phyloP scores from a whole-genome alignment of 2,888 invertebrate genomes.

The Drosophila meridionalis region DNA sequence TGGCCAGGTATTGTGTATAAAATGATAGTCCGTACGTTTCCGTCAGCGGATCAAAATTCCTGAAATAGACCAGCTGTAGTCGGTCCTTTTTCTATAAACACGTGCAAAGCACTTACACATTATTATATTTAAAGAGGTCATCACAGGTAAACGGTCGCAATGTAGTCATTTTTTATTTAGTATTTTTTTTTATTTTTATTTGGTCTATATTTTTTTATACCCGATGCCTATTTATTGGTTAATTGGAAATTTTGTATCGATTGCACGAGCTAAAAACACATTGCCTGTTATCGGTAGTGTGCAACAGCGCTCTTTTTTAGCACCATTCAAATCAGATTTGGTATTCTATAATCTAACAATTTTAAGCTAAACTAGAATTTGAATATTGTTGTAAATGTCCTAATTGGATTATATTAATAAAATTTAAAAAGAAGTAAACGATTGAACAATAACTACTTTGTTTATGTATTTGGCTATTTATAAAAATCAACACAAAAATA shows the following conservation, averaged over 20 bases:
- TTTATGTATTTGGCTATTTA: not conserved
- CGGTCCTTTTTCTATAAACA: not conserved
- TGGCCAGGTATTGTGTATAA: constrained; percentile 98
- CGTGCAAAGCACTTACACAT: constrained; percentile 90
- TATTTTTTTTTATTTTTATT: not conserved
- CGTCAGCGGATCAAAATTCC: constrained; percentile 98
- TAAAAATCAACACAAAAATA: not conserved
- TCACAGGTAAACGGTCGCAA: constrained; percentile 96
- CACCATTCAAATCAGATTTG: not conserved
- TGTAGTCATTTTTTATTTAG: constrained; percentile 91
- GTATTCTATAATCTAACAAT: not conserved
- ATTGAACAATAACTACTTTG: not conserved
- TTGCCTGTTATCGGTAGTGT: constrained; percentile 18
- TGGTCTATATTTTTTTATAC: not conserved
- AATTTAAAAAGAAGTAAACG: not conserved
- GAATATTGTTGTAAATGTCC: too few relatives aligned
- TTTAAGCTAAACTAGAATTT: too few relatives aligned
- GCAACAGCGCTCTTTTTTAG: not conserved
- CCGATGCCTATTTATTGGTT: not conserved
- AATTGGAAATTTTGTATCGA: not conserved
- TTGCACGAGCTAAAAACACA: not conserved
- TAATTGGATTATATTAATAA: not conserved
- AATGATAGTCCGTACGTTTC: constrained; percentile 98
- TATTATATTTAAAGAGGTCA: constrained; percentile 97
- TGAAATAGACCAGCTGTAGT: constrained; percentile 80